Percentiles rank a stretch among this genome's conserved stretches.
Evolutionary conservation across 2,797 vertebrate genomes (phyloP).

Genomic region (Capromys pilorides): DNA sequence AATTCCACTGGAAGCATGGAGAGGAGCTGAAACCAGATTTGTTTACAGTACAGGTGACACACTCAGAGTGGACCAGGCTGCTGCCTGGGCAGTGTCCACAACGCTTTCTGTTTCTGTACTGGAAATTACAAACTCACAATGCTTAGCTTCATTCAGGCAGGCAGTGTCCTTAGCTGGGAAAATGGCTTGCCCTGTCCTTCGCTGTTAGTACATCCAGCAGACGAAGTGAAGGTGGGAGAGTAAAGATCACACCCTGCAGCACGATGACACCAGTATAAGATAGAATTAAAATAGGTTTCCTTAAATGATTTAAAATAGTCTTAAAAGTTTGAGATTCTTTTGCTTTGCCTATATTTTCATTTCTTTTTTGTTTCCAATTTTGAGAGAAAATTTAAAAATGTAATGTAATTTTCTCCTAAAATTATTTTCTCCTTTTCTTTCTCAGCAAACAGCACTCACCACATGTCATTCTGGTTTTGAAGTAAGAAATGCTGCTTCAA

Average conservation of each 20-base stretch:
- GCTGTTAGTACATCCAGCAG: not conserved
- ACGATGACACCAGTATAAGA: not conserved
- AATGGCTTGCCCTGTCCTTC: not conserved
- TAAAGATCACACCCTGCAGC: not conserved
- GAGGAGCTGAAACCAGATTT: constrained; percentile 1
- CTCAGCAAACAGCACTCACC: not conserved
- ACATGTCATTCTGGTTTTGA: not conserved
- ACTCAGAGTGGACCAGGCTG: not conserved
- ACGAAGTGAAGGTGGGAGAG: not conserved
- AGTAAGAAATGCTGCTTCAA: not conserved
- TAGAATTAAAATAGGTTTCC: not conserved
- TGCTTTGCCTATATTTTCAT: not conserved
- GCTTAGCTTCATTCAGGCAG: not conserved
- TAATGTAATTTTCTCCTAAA: not conserved
- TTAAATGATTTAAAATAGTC: constrained; percentile 8
- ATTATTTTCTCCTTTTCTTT: not conserved
- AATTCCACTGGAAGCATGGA: not conserved
- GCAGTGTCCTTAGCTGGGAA: not conserved
- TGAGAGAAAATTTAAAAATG: not conserved
- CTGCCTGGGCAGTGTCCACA: not conserved
- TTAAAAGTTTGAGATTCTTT: not conserved
- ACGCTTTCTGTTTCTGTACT: not conserved
- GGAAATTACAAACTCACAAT: not conserved
- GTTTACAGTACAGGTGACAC: not conserved
- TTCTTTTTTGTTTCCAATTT: not conserved